These are phyloP conservation scores for Oryzias dopingdopingensis DNA, from an alignment of 2,797 vertebrate species.

Conservation along the genomic window DNA sequence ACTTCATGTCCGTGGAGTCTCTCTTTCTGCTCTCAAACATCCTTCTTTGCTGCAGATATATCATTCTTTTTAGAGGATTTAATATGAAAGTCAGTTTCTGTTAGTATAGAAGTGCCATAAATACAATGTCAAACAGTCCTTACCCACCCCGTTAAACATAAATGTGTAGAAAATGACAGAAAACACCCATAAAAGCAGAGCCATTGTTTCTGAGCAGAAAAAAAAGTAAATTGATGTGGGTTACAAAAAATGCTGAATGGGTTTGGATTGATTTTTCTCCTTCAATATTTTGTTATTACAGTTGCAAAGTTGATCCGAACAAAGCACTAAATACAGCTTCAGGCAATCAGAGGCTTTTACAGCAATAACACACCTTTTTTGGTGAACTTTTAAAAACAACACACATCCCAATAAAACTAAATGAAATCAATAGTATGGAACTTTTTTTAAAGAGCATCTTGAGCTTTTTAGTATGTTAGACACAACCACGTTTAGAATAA, in stretches of 20 bases:
- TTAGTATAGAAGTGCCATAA: conserved; percentile 46
- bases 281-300: not conserved
- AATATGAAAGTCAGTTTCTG: conserved; percentile 55
- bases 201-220: conserved; percentile 10
- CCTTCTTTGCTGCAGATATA: conserved; percentile 74
- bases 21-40: conserved; percentile 70
- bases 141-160: too few species aligned
- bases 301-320: conserved; percentile 4
- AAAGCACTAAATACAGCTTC: conserved; percentile 21
- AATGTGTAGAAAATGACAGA: too few species aligned
- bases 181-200: too few species aligned
- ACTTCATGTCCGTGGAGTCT: conserved; percentile 65
- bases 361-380: not conserved
- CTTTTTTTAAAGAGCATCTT: too few species aligned
- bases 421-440: too few species aligned
- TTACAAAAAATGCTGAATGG: conserved; percentile 29
- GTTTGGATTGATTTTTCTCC: conserved; percentile 13
- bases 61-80: conserved; percentile 63
- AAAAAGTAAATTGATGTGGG: conserved; percentile 36
- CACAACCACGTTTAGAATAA: too few species aligned
- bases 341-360: conserved; percentile 2
- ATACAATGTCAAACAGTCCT: too few species aligned
- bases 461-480: too few species aligned
- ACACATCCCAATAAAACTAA: too few species aligned
- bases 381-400: too few species aligned